Base-by-base conservation (phyloP, 2,888 invertebrate species). In the Carcina quercana region DNA sequence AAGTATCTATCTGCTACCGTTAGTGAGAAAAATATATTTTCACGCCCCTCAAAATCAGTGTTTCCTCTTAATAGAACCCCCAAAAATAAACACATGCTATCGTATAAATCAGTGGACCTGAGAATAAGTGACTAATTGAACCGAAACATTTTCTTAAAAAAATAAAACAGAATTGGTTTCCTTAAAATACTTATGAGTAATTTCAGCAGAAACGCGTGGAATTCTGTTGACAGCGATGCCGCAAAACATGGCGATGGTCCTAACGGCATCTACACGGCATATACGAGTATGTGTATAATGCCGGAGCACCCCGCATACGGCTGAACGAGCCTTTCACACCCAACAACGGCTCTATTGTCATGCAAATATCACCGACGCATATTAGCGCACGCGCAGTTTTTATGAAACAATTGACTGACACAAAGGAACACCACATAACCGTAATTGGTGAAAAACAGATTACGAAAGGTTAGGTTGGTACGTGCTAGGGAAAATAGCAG, bases 201-300 rank as follows among this genome's bases (percentile, higher is more conserved):
- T 32, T 30, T 29, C 34, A 22, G 25, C 30, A 30, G 29, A 25
- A 31, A 31, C 37, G 27, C 37, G 15, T 31, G 29, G 32, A 30
- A 34, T 37, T 34, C 31, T 22, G 30, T 35, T 26, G 28, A 35
- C 25, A 29, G 22, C 25, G 14, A 20, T 13, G 28, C 13, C 31
- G 14, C 22, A 8, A 17, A 14, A 13, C 15, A 28, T 29, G 29
- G 31, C 22, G 20, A 19, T 25, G 29, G 26, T 35, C 15, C 30
- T 39, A 34, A 33, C 34, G 28, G 35, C 33, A 31, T 25, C 26
- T 30, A 28, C 34, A 29, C 29, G 28, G 37, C 37, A 15, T 31
- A 25, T 29, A 19, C 19, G 11, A 25, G 29, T 30, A 26, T 29
- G 26, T 26, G 34, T 2, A 33, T 12, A 32, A 26, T 27, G 21